These are phyloP conservation scores for Netelia fuscicornis DNA, from an alignment of 2,888 invertebrate genomes.

Conservation along the genomic window DNA sequence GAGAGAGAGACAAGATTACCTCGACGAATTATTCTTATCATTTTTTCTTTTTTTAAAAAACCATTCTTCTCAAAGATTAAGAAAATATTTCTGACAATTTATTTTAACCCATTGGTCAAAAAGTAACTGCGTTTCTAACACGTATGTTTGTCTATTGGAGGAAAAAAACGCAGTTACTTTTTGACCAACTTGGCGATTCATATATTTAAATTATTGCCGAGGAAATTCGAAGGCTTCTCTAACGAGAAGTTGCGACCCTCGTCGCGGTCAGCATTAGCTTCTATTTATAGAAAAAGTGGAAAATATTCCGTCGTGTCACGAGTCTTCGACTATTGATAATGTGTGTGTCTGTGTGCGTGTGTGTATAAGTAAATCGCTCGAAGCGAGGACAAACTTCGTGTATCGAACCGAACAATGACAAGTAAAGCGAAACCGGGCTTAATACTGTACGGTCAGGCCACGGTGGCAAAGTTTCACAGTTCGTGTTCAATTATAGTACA, in stretches of 20 bases:
- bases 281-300: not conserved
- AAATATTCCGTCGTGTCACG: not conserved
- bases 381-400: slow-evolving; percentile 19
- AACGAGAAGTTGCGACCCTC: not conserved
- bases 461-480: not conserved
- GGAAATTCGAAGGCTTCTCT: not conserved
- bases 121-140: too few relatives aligned
- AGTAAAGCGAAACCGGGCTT: not conserved
- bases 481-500: not conserved
- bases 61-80: too few relatives aligned
- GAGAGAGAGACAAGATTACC: slow-evolving; percentile 64
- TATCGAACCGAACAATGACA: not conserved
- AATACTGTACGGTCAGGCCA: not conserved
- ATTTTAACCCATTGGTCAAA: too few relatives aligned
- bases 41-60: not conserved
- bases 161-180: too few relatives aligned
- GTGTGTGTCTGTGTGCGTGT: not conserved
- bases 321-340: not conserved
- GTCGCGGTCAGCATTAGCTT: not conserved
- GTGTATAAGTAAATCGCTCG: slow-evolving; percentile 7
- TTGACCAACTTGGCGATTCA: not conserved
- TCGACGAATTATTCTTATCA: not conserved
- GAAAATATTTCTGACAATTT: too few relatives aligned
- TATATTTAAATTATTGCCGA: not conserved
- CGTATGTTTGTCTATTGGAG: too few relatives aligned